Base-by-base conservation (phyloP, 2,888 invertebrate species). In the Linnaemya tessellans region DNA sequence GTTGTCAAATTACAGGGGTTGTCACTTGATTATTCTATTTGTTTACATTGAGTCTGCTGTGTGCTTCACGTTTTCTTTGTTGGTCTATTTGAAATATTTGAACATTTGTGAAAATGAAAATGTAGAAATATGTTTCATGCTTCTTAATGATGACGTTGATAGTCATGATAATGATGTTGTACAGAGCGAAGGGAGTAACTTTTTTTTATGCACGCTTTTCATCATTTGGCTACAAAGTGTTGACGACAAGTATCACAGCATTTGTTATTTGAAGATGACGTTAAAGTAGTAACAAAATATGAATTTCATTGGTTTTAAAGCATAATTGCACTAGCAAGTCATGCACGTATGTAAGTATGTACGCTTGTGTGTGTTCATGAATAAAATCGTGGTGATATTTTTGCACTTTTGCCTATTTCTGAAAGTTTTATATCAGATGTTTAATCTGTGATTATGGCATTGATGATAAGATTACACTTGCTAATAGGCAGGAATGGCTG, bases 51-150 rank as follows among this genome's bases (percentile, higher is more conserved):
- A 60, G 46, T 67, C 38, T 35, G 35, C 43, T 54, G 20, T 79
- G 49, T 68, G 54, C 64, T 54, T 64, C n/a, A 20, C 3, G 43
- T 30, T 35, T 73, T 78, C 1, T 56, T 60, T 70, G 74, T 65
- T 54, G 78, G 68, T 70, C 73, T 60, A 65, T 64, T 75, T 75
- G 70, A 84, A 87, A 90, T 90, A 91, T 91, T 90, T 90, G 91
- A 92, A 91, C 92, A 92, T 91, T 92, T 92, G 92, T 88, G 84
- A 88, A n/a, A 87, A 90, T 89, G 51, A 74, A 73, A 80, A 79
- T 62, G n/a, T 73, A 35, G 35, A 85, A 92, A 92, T 92, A 92
- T 92, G 92, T 89, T 91, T 91, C 90, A 88, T 88, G 89, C 88
- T 87, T 88, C 87, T 88, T 91, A 90, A 90, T 90, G 88, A 89